phyloP scores from a whole-genome alignment of 2,113 vertebrate genomes.

The Rhabdornis inornatus region DNA sequence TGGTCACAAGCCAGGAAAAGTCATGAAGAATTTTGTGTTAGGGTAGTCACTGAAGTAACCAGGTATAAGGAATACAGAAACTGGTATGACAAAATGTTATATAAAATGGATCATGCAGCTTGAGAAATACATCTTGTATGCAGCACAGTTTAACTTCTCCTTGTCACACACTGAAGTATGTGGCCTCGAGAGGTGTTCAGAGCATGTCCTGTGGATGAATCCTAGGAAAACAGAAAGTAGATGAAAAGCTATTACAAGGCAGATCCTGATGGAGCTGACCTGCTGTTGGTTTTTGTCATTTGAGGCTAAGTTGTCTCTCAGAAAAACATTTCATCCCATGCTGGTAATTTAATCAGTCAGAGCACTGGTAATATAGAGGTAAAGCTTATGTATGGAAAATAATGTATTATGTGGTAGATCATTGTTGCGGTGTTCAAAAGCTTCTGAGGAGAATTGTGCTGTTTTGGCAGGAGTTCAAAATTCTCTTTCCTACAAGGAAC shows the following conservation, averaged over 20 bases:
- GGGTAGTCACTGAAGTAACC: neutral
- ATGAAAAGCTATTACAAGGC: neutral
- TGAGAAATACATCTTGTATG: neutral
- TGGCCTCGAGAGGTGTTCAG: neutral
- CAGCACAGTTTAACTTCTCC: neutral
- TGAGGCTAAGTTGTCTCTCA: neutral
- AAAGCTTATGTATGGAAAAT: conserved; percentile 8
- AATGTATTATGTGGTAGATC: conserved; percentile 3
- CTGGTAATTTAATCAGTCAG: conserved; percentile 23
- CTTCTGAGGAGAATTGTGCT: conserved; percentile 36
- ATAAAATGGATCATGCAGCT: neutral
- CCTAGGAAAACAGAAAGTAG: neutral
- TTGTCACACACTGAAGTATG: neutral
- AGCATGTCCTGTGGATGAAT: neutral
- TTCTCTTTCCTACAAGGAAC: conserved; percentile 36
- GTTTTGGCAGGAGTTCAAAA: conserved; percentile 41
- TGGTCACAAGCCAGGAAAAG: neutral
- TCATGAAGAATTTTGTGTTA: neutral
- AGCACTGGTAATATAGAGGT: neutral
- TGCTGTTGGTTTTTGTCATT: neutral
- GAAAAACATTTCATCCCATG: neutral
- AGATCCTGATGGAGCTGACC: neutral
- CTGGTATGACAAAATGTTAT: neutral
- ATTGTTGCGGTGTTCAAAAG: neutral
- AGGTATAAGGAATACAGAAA: neutral